Conservation (phyloP, 2,888 invertebrate genomes). For the Deroplatys truncata region DNA sequence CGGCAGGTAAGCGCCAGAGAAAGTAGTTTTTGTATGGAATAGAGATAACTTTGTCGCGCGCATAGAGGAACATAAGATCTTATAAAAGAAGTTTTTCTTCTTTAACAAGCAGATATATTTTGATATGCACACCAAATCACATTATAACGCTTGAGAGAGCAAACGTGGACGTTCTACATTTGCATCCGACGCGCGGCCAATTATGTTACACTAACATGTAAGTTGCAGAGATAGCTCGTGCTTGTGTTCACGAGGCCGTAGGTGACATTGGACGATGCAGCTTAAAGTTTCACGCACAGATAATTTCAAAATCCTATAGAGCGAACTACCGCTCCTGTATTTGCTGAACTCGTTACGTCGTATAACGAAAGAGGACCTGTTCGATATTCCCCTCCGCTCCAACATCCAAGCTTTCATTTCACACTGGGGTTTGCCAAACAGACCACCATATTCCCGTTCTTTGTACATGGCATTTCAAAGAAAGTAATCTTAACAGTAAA, state of each 20-base stretch:
- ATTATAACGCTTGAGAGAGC: background rate
- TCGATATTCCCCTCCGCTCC: too few species aligned
- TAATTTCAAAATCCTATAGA: background rate
- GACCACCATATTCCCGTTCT: too few species aligned
- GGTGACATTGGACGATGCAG: background rate
- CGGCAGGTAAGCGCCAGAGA: too few species aligned
- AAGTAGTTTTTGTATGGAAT: too few species aligned
- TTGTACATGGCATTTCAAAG: too few species aligned
- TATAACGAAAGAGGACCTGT: background rate
- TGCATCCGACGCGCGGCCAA: background rate
- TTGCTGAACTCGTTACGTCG: background rate
- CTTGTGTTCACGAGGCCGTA: background rate
- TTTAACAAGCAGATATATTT: too few species aligned
- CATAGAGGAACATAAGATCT: too few species aligned
- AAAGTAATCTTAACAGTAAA: too few species aligned
- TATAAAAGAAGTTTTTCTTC: too few species aligned
- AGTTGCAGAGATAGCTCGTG: background rate
- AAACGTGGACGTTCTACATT: background rate
- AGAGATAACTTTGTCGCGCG: too few species aligned
- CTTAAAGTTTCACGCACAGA: background rate
- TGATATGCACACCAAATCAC: background rate
- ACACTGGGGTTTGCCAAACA: too few species aligned
- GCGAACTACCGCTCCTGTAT: background rate
- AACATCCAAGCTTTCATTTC: too few species aligned
- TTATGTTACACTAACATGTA: background rate